Evolutionary conservation across 2,797 vertebrate genomes (phyloP).

Genomic region (Apogon hyalosoma): DNA sequence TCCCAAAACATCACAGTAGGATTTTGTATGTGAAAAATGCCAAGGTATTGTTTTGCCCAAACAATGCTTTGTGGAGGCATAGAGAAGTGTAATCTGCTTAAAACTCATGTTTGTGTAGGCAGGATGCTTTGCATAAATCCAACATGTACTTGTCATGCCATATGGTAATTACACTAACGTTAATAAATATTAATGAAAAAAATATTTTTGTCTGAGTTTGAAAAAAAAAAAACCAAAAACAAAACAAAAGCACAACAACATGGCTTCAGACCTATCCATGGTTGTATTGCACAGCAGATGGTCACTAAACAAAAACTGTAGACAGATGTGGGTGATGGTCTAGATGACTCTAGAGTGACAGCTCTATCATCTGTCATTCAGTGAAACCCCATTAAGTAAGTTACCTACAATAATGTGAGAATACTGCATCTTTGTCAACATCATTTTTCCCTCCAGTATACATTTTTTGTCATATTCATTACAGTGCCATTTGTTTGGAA

Average conservation of each 20-base stretch:
- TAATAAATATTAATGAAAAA: conserved; percentile 55
- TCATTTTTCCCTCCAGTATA: not conserved
- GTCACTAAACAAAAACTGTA: conserved; percentile 44
- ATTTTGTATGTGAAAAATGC: conserved; percentile 8
- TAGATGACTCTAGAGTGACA: conserved; percentile 50
- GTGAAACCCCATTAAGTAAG: conserved; percentile 40
- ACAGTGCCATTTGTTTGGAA: not conserved
- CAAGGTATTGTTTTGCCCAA: conserved; percentile 30
- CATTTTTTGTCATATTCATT: conserved; percentile 2
- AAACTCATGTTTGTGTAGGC: conserved; percentile 54
- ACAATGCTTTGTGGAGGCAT: conserved; percentile 42
- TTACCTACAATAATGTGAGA: conserved; percentile 32
- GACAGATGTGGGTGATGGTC: conserved; percentile 62
- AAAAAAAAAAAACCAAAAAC: too few relatives aligned
- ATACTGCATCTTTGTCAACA: conserved; percentile 16
- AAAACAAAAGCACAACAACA: too few relatives aligned
- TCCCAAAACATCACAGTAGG: conserved; percentile 17
- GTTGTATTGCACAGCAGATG: conserved; percentile 49
- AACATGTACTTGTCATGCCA: conserved; percentile 42
- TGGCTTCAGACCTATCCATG: conserved; percentile 38
- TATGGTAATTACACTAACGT: conserved; percentile 44
- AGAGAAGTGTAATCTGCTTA: conserved; percentile 44
- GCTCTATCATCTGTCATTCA: conserved; percentile 46
- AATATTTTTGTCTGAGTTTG: too few relatives aligned
- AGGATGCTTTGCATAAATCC: conserved; percentile 49